These are phyloP conservation scores for Drosophila maculinotata DNA, from an alignment of 2,888 invertebrate species.

Conservation along the genomic window DNA sequence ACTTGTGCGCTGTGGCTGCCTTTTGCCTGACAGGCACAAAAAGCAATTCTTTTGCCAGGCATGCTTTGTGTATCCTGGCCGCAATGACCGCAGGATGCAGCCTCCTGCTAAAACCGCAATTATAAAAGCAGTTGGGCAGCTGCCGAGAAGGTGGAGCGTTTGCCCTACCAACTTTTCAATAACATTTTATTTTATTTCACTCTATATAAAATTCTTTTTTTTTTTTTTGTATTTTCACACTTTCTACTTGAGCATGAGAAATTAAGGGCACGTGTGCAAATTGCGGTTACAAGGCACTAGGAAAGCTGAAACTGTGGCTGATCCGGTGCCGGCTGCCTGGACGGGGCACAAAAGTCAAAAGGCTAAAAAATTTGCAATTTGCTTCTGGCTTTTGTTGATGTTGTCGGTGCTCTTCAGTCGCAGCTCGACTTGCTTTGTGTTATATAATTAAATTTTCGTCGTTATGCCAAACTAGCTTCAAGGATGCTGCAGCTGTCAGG, in stretches of 20 bases:
- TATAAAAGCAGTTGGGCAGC: conserved; percentile 61
- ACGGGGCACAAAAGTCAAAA: conserved; percentile 43
- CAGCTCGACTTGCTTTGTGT: conserved; percentile 61
- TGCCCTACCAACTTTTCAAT: conserved; percentile 53
- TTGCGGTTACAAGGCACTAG: conserved; percentile 61
- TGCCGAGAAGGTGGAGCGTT: conserved; percentile 8
- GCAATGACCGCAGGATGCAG: conserved; percentile 70
- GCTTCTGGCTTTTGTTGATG: conserved; percentile 56
- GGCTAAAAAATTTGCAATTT: conserved; percentile 48
- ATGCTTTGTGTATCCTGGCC: conserved; percentile 58
- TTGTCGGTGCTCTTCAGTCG: conserved; percentile 35
- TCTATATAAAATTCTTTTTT: conserved; percentile 6
- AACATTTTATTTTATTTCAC: conserved; percentile 41
- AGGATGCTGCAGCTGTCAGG: conserved; percentile 48
- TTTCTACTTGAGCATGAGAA: conserved; percentile 45
- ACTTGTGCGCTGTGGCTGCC: background rate
- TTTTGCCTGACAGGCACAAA: conserved; percentile 26
- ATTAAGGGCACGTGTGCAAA: conserved; percentile 68
- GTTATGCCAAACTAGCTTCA: conserved; percentile 64
- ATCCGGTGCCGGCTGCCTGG: background rate
- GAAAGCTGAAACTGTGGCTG: conserved; percentile 9
- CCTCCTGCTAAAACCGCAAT: conserved; percentile 73
- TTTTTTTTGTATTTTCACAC: conserved; percentile 46
- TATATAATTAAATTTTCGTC: conserved; percentile 78
- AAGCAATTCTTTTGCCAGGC: conserved; percentile 54